These are phyloP conservation scores for Corythoichthys intestinalis DNA, from an alignment of 2,113 vertebrate species.

Conservation along the genomic window DNA sequence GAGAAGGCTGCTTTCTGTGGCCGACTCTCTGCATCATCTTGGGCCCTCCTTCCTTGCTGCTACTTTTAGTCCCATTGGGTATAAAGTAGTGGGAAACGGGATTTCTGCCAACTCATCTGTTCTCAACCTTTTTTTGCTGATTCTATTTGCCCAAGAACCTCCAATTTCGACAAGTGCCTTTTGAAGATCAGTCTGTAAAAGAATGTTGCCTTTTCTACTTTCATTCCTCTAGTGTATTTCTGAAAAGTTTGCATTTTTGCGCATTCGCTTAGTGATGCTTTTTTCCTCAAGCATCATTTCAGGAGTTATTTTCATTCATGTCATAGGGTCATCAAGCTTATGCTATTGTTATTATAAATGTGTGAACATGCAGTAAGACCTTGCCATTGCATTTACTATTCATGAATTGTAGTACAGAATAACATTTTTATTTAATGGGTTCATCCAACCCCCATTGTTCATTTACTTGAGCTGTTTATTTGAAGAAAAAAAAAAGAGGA, in stretches of 20 bases:
- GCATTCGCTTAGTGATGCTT: conserved; percentile 30
- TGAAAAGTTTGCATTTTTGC: conserved; percentile 20
- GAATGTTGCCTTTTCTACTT: conserved; percentile 5
- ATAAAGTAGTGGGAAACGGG: conserved; percentile 44
- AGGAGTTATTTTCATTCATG: conserved; percentile 52
- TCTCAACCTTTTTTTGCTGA: conserved; percentile 49
- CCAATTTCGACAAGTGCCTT: conserved; percentile 42
- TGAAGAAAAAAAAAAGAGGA: neutral
- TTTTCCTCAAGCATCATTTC: conserved; percentile 23
- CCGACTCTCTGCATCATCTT: conserved; percentile 28
- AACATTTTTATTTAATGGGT: conserved; percentile 36
- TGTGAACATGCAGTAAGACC: conserved; percentile 47
- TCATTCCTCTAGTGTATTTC: neutral
- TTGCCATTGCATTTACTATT: conserved; percentile 53
- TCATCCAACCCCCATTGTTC: conserved; percentile 43
- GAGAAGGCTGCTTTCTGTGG: conserved; percentile 25
- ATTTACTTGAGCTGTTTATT: conserved; percentile 65
- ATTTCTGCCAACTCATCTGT: conserved; percentile 60
- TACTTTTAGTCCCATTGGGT: conserved; percentile 60
- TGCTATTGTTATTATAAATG: conserved; percentile 51
- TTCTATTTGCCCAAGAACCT: conserved; percentile 44
- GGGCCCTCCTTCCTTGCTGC: conserved; percentile 42
- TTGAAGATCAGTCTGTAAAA: conserved; percentile 39
- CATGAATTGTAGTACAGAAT: conserved; percentile 43
- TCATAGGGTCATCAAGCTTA: conserved; percentile 51